Evolutionary conservation across 2,797 vertebrate genomes (phyloP).

Genomic region (Petrocephalus schoutedeni): DNA sequence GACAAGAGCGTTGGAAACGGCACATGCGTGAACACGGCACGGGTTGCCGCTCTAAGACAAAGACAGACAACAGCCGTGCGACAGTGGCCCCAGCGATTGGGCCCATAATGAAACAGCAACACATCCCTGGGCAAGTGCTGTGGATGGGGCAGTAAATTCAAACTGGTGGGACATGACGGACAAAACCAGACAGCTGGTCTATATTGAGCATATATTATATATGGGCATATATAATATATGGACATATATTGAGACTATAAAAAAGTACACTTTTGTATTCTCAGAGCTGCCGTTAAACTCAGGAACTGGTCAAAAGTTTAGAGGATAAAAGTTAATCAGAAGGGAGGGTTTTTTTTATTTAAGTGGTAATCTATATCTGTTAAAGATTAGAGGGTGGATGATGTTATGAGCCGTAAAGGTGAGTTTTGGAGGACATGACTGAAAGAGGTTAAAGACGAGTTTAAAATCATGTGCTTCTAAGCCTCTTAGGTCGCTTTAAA

Average conservation of each 20-base stretch:
- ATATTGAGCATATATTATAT: too few relatives aligned
- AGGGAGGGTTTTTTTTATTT: background rate
- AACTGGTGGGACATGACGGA: slow-evolving; percentile 47
- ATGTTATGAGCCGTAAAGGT: slow-evolving; percentile 29
- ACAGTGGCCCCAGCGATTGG: slow-evolving; percentile 41
- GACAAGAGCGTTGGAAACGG: slow-evolving; percentile 23
- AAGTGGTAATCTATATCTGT: background rate
- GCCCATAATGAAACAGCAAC: slow-evolving; percentile 42
- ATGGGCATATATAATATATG: too few relatives aligned
- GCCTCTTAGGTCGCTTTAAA: slow-evolving; percentile 57
- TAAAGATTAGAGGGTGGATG: background rate
- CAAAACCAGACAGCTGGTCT: slow-evolving; percentile 44
- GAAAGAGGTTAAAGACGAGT: slow-evolving; percentile 58
- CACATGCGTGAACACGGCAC: slow-evolving; percentile 27
- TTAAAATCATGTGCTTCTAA: slow-evolving; percentile 56
- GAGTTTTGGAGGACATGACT: background rate
- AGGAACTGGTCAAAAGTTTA: background rate
- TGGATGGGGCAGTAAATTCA: slow-evolving; percentile 30
- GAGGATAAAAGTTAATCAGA: background rate
- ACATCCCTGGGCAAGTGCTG: slow-evolving; percentile 36
- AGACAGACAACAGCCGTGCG: slow-evolving; percentile 40
- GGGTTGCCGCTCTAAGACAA: slow-evolving; percentile 33
- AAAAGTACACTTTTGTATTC: background rate
- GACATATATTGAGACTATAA: background rate
- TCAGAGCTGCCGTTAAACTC: background rate